Conservation (phyloP, 37 sponge, comb jelly and placozoan genomes). For the Geodia barretti region DNA sequence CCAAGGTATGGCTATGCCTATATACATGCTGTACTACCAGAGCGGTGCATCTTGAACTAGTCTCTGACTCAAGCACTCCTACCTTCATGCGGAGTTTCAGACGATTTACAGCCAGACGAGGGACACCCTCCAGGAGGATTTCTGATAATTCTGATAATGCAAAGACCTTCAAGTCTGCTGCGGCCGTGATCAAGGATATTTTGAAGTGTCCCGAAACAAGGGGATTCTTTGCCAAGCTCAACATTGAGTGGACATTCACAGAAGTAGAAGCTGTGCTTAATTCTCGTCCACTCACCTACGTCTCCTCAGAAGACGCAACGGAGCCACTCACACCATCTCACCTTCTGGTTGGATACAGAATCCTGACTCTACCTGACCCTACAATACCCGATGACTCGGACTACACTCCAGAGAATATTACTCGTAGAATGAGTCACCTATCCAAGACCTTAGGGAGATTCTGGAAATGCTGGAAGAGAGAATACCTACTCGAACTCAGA, state of each 20-base stretch:
- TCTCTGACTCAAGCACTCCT: constrained; percentile 5
- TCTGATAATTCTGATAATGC: constrained; percentile 41
- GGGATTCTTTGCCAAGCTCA: neutral
- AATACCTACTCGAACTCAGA: constrained; percentile 32
- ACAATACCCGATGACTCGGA: constrained; percentile 11
- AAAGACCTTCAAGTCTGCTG: constrained; percentile 24
- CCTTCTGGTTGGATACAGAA: constrained; percentile 22
- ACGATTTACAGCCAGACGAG: constrained; percentile 31
- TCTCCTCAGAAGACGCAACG: constrained; percentile 19
- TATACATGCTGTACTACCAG: neutral
- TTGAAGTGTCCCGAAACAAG: neutral
- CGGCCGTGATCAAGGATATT: neutral
- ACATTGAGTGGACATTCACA: constrained; percentile 15
- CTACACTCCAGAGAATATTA: neutral
- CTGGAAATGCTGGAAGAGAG: constrained; percentile 36
- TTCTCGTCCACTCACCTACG: constrained; percentile 34
- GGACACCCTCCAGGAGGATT: constrained; percentile 8
- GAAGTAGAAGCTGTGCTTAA: constrained; percentile 36
- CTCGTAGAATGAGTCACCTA: constrained; percentile 4
- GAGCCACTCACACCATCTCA: constrained; percentile 43
- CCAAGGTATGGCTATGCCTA: constrained; percentile 18
- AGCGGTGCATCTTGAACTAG: constrained; percentile 30
- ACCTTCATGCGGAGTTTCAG: constrained; percentile 25
- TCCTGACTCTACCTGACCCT: constrained; percentile 22
- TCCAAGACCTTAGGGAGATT: neutral